Conservation (phyloP, 2,888 invertebrate species). For the Hemistola chrysoprasaria region DNA sequence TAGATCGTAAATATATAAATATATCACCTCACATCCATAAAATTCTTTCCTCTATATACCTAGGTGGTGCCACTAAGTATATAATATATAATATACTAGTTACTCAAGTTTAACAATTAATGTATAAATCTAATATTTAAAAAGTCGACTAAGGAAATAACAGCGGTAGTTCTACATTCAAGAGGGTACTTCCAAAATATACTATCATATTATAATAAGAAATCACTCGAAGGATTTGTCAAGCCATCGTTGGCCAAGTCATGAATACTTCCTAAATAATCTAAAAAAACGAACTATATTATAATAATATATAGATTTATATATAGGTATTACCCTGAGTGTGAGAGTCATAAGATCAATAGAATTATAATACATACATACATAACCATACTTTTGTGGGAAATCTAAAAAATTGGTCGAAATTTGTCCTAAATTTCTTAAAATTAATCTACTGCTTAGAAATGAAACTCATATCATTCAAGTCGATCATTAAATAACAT, state of each 20-base stretch:
- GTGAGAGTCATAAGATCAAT: constrained; percentile 77
- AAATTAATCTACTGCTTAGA: constrained; percentile 65
- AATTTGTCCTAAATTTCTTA: constrained; percentile 57
- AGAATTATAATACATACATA: constrained; percentile 45
- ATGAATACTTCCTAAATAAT: constrained; percentile 43
- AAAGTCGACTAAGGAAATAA: constrained; percentile 58
- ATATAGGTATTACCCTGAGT: constrained; percentile 73
- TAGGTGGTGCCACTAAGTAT: constrained; percentile 70
- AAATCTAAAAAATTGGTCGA: constrained; percentile 73
- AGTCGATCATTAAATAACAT: constrained; percentile 56
- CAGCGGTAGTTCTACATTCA: constrained; percentile 45
- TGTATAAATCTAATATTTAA: constrained; percentile 46
- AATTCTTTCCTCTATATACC: constrained; percentile 39
- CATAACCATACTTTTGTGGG: constrained; percentile 41
- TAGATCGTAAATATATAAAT: constrained; percentile 20
- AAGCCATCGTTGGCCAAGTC: constrained; percentile 67
- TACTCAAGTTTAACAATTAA: constrained; percentile 61
- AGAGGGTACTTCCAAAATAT: constrained; percentile 33
- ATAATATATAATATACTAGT: constrained; percentile 58
- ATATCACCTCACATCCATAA: constrained; percentile 24
- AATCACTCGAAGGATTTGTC: constrained; percentile 34
- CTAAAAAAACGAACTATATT: constrained; percentile 56
- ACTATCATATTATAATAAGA: constrained; percentile 15
- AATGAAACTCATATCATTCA: constrained; percentile 44
- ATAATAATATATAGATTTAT: constrained; percentile 62